These are phyloP conservation scores for Parambassis ranga DNA, from an alignment of 2,797 vertebrate species.

Conservation along the genomic window DNA sequence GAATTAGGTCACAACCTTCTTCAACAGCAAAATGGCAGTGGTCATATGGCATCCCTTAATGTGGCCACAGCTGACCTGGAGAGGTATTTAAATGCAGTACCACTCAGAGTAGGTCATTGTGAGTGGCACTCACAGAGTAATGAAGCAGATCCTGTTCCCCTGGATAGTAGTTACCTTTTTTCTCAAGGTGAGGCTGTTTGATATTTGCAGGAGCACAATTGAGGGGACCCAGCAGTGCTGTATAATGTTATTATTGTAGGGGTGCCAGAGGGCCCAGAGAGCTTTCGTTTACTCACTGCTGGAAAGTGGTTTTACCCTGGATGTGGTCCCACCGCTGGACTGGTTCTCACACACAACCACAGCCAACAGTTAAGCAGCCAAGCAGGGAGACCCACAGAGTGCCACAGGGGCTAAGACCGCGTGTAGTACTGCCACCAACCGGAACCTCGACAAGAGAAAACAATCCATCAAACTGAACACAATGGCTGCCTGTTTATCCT, in stretches of 20 bases:
- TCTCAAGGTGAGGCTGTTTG: conserved; percentile 23
- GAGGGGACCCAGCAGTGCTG: conserved; percentile 9
- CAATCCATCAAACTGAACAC: conserved; percentile 4
- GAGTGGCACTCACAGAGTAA: background rate
- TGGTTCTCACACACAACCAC: background rate
- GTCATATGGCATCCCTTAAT: background rate
- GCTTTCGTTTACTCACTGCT: conserved; percentile 23
- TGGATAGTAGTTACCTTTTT: background rate
- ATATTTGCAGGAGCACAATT: conserved; percentile 11
- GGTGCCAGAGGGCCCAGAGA: conserved; percentile 25
- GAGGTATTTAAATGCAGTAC: conserved; percentile 17
- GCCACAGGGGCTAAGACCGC: background rate
- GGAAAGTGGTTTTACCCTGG: conserved; percentile 24
- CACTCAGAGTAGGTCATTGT: background rate
- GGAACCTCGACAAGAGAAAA: background rate
- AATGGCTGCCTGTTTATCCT: background rate
- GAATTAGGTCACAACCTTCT: conserved; percentile 16
- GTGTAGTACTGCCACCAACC: background rate
- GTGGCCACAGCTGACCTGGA: background rate
- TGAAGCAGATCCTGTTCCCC: background rate
- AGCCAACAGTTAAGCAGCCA: conserved; percentile 7
- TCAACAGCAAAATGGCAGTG: conserved; percentile 5
- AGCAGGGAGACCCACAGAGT: background rate
- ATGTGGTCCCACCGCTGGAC: conserved; percentile 15
- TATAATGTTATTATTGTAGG: conserved; percentile 23